Percentiles rank a stretch among this genome's conserved stretches.
Evolutionary conservation across 2,888 invertebrate genomes (phyloP).

Genomic region (Cryptocephalus moraei): DNA sequence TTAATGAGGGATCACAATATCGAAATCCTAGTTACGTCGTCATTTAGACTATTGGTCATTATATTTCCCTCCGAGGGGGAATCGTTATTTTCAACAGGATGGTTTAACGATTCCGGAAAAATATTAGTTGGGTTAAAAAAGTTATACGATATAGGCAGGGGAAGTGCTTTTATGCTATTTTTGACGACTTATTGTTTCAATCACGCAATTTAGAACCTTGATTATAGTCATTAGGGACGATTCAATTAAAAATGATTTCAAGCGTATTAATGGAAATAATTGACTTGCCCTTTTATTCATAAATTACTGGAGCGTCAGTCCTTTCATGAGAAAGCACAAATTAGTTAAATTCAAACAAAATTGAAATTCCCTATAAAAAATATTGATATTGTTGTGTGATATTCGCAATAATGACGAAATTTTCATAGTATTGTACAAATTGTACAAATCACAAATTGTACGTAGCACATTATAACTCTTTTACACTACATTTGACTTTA

Average conservation of each 20-base stretch:
- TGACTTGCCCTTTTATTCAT: not conserved
- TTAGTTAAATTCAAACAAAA: too few relatives aligned
- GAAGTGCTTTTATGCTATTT: slow-evolving; percentile 16
- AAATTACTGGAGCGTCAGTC: not conserved
- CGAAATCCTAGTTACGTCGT: slow-evolving; percentile 28
- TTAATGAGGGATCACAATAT: slow-evolving; percentile 29
- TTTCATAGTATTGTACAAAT: too few relatives aligned
- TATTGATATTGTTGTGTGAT: too few relatives aligned
- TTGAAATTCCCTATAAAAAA: too few relatives aligned
- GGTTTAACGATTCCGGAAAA: slow-evolving; percentile 21
- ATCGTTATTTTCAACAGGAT: slow-evolving; percentile 22
- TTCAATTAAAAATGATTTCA: slow-evolving; percentile 28
- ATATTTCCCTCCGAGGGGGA: slow-evolving; percentile 23
- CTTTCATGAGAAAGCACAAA: too few relatives aligned
- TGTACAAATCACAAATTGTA: too few relatives aligned
- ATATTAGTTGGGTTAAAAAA: slow-evolving; percentile 23
- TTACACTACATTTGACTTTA: too few relatives aligned
- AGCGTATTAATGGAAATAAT: slow-evolving; percentile 11
- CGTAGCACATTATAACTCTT: too few relatives aligned
- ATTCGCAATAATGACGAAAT: too few relatives aligned
- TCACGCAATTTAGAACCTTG: slow-evolving; percentile 25
- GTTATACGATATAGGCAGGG: slow-evolving; percentile 24
- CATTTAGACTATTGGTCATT: slow-evolving; percentile 30
- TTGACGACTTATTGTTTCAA: slow-evolving; percentile 27
- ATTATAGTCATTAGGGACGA: slow-evolving; percentile 26